These are phyloP conservation scores for Drosophila paulistorum DNA, from an alignment of 1,140 invertebrate genomes.

Conservation along the genomic window DNA sequence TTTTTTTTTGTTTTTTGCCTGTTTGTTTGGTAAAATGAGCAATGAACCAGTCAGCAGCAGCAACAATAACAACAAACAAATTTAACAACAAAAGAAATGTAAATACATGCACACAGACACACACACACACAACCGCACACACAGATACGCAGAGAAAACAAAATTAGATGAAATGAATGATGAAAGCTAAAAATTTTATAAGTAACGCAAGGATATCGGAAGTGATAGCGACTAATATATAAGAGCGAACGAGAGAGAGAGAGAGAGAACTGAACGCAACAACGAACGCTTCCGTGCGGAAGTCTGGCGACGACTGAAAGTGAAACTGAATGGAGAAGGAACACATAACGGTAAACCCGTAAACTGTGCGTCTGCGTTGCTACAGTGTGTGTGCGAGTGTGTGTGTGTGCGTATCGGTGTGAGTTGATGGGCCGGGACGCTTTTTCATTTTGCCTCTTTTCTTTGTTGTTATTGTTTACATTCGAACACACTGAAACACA, in stretches of 20 bases:
- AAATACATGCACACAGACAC: background rate
- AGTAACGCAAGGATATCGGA: constrained; percentile 1
- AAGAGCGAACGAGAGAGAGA: constrained; percentile 28
- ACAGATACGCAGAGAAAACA: background rate
- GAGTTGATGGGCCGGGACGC: constrained; percentile 35
- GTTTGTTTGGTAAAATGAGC: constrained; percentile 11
- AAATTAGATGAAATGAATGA: constrained; percentile 2
- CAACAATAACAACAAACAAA: constrained; percentile 5
- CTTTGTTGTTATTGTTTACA: constrained; percentile 76
- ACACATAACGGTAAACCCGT: constrained; percentile 48
- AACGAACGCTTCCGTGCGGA: constrained; percentile 77
- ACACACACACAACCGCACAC: background rate
- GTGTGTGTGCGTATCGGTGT: constrained; percentile 28
- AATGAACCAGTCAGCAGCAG: constrained; percentile 6
- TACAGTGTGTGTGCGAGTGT: constrained; percentile 27
- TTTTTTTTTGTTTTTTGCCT: background rate
- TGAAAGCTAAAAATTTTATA: constrained; percentile 1
- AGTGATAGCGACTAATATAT: constrained; percentile 18
- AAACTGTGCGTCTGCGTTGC: constrained; percentile 53
- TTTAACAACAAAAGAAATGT: background rate
- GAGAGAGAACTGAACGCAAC: constrained; percentile 54
- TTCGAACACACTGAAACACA: constrained; percentile 33
- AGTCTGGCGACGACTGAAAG: constrained; percentile 76
- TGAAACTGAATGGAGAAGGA: constrained; percentile 64
- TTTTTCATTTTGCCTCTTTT: constrained; percentile 20